phyloP scores from a whole-genome alignment of 2,888 invertebrate species.

The Limnephilus auricula region DNA sequence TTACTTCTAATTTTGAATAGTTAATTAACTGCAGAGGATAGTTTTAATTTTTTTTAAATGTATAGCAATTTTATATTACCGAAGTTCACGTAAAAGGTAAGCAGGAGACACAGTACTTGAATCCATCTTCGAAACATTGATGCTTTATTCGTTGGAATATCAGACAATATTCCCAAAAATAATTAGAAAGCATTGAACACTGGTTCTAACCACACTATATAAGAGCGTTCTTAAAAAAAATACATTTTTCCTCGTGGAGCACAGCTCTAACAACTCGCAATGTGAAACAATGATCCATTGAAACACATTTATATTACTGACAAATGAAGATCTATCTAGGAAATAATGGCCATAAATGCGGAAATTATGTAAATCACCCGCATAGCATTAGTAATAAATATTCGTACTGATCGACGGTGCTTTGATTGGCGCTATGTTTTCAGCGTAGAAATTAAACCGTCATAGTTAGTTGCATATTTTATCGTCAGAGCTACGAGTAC shows the following conservation, averaged over 20 bases:
- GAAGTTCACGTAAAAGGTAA: background rate
- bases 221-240: background rate
- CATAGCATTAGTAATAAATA: background rate
- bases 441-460: background rate
- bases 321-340: background rate
- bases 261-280: background rate
- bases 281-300: background rate
- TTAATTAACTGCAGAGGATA: no score
- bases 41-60: no score
- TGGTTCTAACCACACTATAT: background rate
- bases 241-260: background rate
- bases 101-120: background rate
- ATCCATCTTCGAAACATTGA: background rate
- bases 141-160: background rate
- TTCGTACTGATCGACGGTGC: background rate
- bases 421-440: background rate
- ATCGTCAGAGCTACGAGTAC: background rate
- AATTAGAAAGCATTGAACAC: background rate
- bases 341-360: background rate
- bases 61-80: background rate
- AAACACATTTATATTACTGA: background rate
- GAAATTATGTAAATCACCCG: background rate
- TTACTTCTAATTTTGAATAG: no score
- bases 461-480: background rate
- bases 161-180: background rate